These are phyloP conservation scores for Castor canadensis DNA, from an alignment of 2,113 vertebrate genomes.

Conservation along the genomic window DNA sequence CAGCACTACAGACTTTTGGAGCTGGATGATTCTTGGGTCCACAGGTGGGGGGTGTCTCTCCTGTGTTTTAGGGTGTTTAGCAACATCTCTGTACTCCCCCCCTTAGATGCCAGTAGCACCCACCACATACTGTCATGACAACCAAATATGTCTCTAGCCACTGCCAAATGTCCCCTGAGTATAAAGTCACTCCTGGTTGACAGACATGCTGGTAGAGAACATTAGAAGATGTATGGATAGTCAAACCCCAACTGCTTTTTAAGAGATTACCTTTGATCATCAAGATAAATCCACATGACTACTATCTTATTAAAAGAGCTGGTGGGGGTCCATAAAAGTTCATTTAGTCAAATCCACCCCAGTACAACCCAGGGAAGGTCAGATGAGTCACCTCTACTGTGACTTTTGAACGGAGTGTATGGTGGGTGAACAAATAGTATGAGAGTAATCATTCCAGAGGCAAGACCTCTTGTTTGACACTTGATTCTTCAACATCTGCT, in stretches of 20 bases:
- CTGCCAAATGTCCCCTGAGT: not conserved
- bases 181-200: not conserved
- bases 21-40: too few species aligned
- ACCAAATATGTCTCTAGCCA: not conserved
- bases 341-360: not conserved
- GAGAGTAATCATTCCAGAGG: not conserved
- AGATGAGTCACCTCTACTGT: not conserved
- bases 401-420: not conserved
- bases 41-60: accelerated
- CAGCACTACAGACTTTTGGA: accelerated
- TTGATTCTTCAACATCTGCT: not conserved
- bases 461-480: not conserved
- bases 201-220: not conserved
- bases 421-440: not conserved
- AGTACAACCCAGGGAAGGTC: not conserved
- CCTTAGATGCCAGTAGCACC: accelerated
- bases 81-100: not conserved
- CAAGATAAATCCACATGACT: not conserved
- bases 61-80: not conserved
- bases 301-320: not conserved
- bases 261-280: not conserved
- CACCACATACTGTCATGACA: accelerated
- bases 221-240: not conserved
- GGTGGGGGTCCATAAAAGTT: not conserved
- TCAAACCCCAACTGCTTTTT: not conserved